Evolutionary conservation across 2,113 vertebrate genomes (phyloP).

Genomic region (Semnornis frantzii): DNA sequence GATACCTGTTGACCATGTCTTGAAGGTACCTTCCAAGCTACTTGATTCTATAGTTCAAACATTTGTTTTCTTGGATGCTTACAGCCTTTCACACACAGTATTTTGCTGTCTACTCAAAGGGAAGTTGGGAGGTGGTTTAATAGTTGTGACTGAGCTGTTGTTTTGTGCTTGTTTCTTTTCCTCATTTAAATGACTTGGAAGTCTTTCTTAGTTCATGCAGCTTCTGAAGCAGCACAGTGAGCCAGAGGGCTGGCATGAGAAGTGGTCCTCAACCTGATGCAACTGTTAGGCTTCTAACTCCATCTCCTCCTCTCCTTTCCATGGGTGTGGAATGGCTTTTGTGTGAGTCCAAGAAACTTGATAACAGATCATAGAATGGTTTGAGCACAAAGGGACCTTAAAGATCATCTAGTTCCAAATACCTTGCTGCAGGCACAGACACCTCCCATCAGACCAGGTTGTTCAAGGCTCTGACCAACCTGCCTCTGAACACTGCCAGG

Average conservation of each 20-base stretch:
- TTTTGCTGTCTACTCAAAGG: background rate
- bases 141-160: background rate
- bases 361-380: background rate
- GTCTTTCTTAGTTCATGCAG: background rate
- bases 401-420: too few relatives aligned
- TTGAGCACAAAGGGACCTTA: too few relatives aligned
- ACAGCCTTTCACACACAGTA: background rate
- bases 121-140: background rate
- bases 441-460: too few relatives aligned
- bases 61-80: background rate
- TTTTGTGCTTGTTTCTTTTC: background rate
- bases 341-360: background rate
- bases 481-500: too few relatives aligned
- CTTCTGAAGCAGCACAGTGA: background rate
- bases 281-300: fast-evolving
- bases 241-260: background rate
- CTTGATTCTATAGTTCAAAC: background rate
- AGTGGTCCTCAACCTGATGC: background rate
- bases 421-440: too few relatives aligned
- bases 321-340: background rate
- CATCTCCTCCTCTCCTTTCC: background rate
- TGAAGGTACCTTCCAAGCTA: too few relatives aligned
- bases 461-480: too few relatives aligned
- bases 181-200: background rate
- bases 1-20: background rate